phyloP scores from a whole-genome alignment of 2,888 invertebrate genomes.

The Mythimna ferrago region DNA sequence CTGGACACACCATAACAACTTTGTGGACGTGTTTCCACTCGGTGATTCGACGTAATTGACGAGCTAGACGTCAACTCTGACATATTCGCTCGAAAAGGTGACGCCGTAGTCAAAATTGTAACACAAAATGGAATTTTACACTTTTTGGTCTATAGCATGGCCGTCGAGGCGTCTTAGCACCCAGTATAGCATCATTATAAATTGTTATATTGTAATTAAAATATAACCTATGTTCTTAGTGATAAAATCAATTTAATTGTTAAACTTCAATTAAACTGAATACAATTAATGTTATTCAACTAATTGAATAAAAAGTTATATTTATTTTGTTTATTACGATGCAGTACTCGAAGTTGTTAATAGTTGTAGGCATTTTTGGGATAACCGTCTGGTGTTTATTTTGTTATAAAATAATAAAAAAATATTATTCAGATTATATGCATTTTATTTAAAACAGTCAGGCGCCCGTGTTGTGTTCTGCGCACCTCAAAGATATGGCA shows the following conservation, averaged over 20 bases:
- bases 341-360: conserved; percentile 59
- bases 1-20: too few species aligned
- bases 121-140: background rate
- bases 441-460: conserved; percentile 31
- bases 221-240: background rate
- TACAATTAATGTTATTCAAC: conserved; percentile 21
- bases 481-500: too few species aligned
- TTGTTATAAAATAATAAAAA: conserved; percentile 65
- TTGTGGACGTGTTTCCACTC: too few species aligned
- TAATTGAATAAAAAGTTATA: conserved; percentile 23
- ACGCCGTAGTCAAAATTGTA: too few species aligned
- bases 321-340: conserved; percentile 33
- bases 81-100: too few species aligned
- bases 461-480: too few species aligned
- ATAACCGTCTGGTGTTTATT: conserved; percentile 67
- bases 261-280: conserved; percentile 20
- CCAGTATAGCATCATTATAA: background rate
- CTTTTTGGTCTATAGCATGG: background rate
- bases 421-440: conserved; percentile 56
- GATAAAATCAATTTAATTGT: conserved; percentile 33
- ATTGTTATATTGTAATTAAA: background rate
- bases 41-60: too few species aligned
- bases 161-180: background rate
- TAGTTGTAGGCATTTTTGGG: conserved; percentile 66
- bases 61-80: too few species aligned